Evolutionary conservation across 35 echinoderm and acorn worm species (phyloP), one percentile per base, ranked within the genome.

Genomic region (Holothuria glaberrima): DNA sequence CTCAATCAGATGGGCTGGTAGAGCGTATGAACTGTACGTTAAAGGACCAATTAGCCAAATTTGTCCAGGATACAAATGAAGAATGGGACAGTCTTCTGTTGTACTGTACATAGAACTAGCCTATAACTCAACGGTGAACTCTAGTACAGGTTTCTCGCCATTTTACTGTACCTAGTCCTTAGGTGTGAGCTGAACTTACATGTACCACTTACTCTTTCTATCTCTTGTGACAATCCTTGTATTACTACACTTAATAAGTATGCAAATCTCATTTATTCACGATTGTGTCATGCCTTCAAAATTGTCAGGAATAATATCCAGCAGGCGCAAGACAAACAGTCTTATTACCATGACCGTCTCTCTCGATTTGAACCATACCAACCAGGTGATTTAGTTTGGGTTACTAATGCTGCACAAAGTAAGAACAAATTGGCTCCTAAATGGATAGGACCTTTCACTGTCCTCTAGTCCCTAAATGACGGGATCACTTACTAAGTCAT

Each of bases 61-160:
- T 36, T 58, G 9, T 85, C 9, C 17, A 91, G 20, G 41, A 70
- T 18, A 48, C 75, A 1, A 46, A 71, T 48, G 59, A 44, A 71
- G 65, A 81, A 21, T 91, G 90, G 90, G 90, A 91, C 34, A 60
- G n/a, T 2, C 21, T 83, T 26, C 50, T 91, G 48, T 20, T 30
- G 30, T 46, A 0, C 9, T 30, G 30, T 46, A 0, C 9, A 17
- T 91, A 5, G 54, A 83, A 54, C 31, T 91, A 41, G 44, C 57
- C 5, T 91, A 91, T 46, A 66, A 84, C 29, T 67, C 90, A 4
- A 33, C 60, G 24, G 33, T 71, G 0, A 58, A 91, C 45, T 52
- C 48, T 0, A 91, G 75, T 85, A 84, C 90, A 17, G 80, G 90
- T 54, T 91, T 68, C 61, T 77, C 34, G 1, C 90, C 90, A 82